Base-by-base conservation (phyloP, 2,888 invertebrate genomes). In the Cephus rjabovi region DNA sequence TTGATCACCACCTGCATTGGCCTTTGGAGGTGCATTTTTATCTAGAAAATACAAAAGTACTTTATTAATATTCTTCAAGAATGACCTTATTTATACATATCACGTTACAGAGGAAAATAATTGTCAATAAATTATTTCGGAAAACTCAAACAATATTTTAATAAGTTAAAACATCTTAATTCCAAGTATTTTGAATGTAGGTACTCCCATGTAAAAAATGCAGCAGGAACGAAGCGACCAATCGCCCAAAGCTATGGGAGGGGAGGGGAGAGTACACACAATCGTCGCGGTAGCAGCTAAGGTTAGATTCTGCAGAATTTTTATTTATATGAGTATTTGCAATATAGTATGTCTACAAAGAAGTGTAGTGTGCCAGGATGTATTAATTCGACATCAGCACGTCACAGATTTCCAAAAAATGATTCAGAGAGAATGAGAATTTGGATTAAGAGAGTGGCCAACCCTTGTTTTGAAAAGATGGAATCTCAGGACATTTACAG, bases 1-100 rank as follows among this genome's bases (percentile, higher is more conserved):
- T 88, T 95, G 95, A 92, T 98, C 97, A 0, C 96, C 97, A 11
- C 98, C 98, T 1, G 96, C 98, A 89, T 97, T 95, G 0, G 98
- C 98, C 87, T 95, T 95, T 0, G 98, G 98, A 9, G 96, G 94
- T 79, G 96, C 95, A 92, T 98, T 98, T 91, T 96, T 95, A 91
- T 97, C 98, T 98, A 90, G 74, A 88, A 89, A 84, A 77, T 85
- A 80, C 76, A 79, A 81, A 78, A 81, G 12, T 34, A 77, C 2
- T 56, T 23, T 3, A 15, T 56, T 23, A 56, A 56, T 56, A 15
- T 40, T 15, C 9, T 23, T 56, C 23, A 23, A 56, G 9, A 3
- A 23, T 23, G 2, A 56, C 23, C 23, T 56, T 56, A 56, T 9
- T 56, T 56, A 23, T 56, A 9, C 23, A 15, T 56, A 56, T 23